A percentile compares a stretch with the other conserved stretches of the same genome.
These are phyloP conservation scores for Galeopterus variegatus DNA, from an alignment of 2,113 vertebrate genomes.

Conservation along the genomic window DNA sequence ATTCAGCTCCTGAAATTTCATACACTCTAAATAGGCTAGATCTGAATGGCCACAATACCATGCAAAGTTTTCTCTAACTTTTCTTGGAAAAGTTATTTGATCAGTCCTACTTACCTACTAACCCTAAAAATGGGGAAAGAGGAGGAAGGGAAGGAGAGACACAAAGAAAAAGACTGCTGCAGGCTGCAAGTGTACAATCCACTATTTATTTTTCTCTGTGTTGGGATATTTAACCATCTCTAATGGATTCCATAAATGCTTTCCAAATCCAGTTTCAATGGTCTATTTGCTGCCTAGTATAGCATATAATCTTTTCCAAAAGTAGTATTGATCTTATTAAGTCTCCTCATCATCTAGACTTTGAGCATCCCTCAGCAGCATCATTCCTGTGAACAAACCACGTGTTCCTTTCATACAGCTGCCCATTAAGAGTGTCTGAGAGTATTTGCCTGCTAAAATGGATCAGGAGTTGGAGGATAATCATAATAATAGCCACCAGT, in stretches of 20 bases:
- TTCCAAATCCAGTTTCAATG: conserved; percentile 89
- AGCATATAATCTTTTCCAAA: conserved; percentile 90
- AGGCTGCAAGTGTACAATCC: background rate
- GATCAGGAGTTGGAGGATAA: background rate
- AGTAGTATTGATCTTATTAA: conserved; percentile 91
- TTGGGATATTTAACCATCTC: conserved; percentile 81
- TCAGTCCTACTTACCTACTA: conserved; percentile 4
- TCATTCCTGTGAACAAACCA: conserved; percentile 75
- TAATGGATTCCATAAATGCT: conserved; percentile 88
- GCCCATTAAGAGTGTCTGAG: background rate
- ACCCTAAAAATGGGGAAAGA: conserved; percentile 43
- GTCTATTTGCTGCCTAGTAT: conserved; percentile 91
- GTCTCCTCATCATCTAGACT: conserved; percentile 82
- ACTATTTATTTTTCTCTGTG: conserved; percentile 68
- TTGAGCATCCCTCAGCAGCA: conserved; percentile 77
- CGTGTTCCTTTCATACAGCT: background rate
- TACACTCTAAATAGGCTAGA: background rate
- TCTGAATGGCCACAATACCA: background rate
- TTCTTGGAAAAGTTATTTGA: background rate
- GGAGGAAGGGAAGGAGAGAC: background rate
- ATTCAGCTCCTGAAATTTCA: background rate
- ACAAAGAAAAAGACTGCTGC: background rate
- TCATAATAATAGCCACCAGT: background rate
- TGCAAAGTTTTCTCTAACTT: background rate
- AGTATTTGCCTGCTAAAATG: background rate